Conservation (phyloP, 92 coral and sea anemone species). For the Umimayanthus chanpuru region DNA sequence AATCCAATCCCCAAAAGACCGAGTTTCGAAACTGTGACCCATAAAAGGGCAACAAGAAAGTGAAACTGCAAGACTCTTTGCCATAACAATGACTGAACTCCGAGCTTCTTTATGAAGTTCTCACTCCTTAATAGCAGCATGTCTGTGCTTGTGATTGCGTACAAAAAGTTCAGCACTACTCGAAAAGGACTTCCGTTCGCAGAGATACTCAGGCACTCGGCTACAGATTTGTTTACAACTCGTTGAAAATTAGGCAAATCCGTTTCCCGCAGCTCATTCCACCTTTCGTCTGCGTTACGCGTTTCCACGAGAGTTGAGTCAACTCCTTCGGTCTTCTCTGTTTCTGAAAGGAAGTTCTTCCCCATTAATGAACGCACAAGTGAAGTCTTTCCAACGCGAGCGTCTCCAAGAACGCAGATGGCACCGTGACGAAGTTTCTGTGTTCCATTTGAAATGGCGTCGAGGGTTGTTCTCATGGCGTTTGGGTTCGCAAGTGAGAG, state of each 20-base stretch:
- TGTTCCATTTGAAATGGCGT: neutral
- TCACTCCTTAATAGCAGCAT: neutral
- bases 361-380: conserved; percentile 36
- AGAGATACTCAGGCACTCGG: conserved; percentile 8
- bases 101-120: neutral
- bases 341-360: neutral
- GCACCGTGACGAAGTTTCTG: conserved; percentile 12
- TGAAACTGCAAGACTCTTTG: conserved; percentile 1
- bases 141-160: conserved; percentile 5
- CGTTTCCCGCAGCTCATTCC: neutral
- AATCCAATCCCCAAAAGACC: conserved; percentile 14
- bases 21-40: neutral
- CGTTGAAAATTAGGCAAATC: conserved; percentile 22
- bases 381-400: conserved; percentile 24
- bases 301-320: conserved; percentile 6
- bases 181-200: neutral
- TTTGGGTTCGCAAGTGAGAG: conserved; percentile 12
- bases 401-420: conserved; percentile 20
- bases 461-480: conserved; percentile 6
- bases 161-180: conserved; percentile 4
- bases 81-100: conserved; percentile 1
- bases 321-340: conserved; percentile 8
- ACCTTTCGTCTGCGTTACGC: neutral
- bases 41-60: neutral
- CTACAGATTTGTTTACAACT: conserved; percentile 22